Base-by-base conservation (phyloP, 1,140 invertebrate genomes). In the Cotesia chilonis region DNA sequence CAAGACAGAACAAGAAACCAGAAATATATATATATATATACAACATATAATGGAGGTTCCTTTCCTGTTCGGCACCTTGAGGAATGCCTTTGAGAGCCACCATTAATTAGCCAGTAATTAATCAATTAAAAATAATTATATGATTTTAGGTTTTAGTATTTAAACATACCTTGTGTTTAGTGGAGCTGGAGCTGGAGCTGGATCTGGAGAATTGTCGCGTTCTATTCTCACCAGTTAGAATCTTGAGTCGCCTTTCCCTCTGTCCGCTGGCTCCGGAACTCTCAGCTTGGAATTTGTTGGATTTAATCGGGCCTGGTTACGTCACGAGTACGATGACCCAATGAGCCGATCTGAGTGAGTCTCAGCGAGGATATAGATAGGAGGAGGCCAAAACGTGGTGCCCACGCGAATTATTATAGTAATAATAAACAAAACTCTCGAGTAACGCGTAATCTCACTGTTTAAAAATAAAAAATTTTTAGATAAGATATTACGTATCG, bases 321-420 rank as follows among this genome's bases (percentile, higher is more conserved):
- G 68, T 35, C 28, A 55, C 47, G 76, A 77, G 78, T 76, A 79
- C 78, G 75, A 74, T 76, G 78, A 79, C 78, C 77, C 78, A 78
- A 77, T 78, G 20, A 67, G 78, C 17, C 17, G 17, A 17, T 76
- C 79, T 73, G 71, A 76, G 17, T 17, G 17, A 17, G 17, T 17
- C 17, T 17, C 17, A 17, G 17, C 0, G 63, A 47, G 36, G n/a
- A 12, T 63, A 60, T 52, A 52, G 47, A 10, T 10, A 63, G 74
- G 77, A 78, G 78, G 71, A 77, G 77, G 74, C 70, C 51, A 61
- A 79, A 74, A 61, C 67, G 57, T 60, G 70, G 68, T 68, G 51
- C 51, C 55, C 28, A 70, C 60, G 68, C 63, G 63, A 10, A 38
- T 17, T 57, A 6, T n/a, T 57, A 7, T n/a, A 69, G 41, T 47